Conservation (phyloP, 1,140 invertebrate genomes). For the Harpegnathos saltator region DNA sequence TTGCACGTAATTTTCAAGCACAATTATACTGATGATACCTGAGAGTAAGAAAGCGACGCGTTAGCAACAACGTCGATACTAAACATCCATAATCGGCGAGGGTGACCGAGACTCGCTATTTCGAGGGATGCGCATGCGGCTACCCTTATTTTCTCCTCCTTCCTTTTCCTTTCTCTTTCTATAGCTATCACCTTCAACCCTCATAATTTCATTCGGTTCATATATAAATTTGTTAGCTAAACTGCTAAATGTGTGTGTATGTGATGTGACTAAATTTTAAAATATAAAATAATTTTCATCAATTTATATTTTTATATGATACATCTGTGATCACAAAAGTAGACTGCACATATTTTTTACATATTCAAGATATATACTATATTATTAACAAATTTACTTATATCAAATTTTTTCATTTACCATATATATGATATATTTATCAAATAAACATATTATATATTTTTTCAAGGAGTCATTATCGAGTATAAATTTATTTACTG, state of each 20-base stretch:
- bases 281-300: no score
- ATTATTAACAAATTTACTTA: no score
- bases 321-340: no score
- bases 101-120: slow-evolving; percentile 41
- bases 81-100: slow-evolving; percentile 57
- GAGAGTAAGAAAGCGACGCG: slow-evolving; percentile 12
- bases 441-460: no score
- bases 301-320: no score
- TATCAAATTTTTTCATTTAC: no score
- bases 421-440: no score
- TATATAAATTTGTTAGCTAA: slow-evolving; percentile 21
- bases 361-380: no score
- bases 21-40: slow-evolving; percentile 4
- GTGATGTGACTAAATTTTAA: neutral
- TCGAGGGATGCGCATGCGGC: slow-evolving; percentile 52
- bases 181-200: slow-evolving; percentile 5
- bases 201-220: slow-evolving; percentile 35
- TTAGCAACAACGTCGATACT: slow-evolving; percentile 57
- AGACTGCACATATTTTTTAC: no score
- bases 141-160: neutral
- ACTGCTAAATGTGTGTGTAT: slow-evolving; percentile 11
- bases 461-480: no score
- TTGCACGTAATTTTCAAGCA: neutral
- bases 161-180: neutral
- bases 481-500: no score